These are phyloP conservation scores for Leuciscus waleckii DNA, from an alignment of 2,797 vertebrate genomes.

Conservation along the genomic window DNA sequence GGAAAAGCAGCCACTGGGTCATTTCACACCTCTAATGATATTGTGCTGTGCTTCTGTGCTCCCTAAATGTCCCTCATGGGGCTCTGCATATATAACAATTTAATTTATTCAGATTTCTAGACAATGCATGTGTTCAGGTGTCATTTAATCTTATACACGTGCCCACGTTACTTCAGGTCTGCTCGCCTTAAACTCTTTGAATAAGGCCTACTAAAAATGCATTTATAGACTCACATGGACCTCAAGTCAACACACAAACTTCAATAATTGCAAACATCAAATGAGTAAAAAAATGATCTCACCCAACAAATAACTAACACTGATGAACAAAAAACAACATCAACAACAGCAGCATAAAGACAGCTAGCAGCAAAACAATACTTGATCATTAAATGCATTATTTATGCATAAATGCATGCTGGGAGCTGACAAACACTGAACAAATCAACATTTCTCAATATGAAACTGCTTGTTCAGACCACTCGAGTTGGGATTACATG, in stretches of 20 bases:
- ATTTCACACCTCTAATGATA: conserved; percentile 46
- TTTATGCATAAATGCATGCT: background rate
- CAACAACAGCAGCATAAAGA: background rate
- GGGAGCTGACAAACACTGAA: background rate
- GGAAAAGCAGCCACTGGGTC: conserved; percentile 33
- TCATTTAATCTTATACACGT: background rate
- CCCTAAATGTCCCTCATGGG: conserved; percentile 5
- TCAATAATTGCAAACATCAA: background rate
- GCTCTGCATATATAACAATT: background rate
- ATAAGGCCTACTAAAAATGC: background rate
- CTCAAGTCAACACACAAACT: background rate
- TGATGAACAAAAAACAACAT: background rate
- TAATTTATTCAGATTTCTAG: background rate
- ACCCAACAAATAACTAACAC: background rate
- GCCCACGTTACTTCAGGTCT: background rate
- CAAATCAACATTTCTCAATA: background rate
- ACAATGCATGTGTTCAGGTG: background rate
- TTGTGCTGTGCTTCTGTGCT: conserved; percentile 17
- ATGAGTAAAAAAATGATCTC: background rate
- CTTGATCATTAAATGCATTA: background rate
- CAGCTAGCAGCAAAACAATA: background rate
- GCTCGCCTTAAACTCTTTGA: background rate
- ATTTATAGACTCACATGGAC: background rate
- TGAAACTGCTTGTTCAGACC: background rate
- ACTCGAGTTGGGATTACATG: background rate